These are phyloP conservation scores for Pogonocichla stellata DNA, from an alignment of 2,113 vertebrate species.

Conservation along the genomic window DNA sequence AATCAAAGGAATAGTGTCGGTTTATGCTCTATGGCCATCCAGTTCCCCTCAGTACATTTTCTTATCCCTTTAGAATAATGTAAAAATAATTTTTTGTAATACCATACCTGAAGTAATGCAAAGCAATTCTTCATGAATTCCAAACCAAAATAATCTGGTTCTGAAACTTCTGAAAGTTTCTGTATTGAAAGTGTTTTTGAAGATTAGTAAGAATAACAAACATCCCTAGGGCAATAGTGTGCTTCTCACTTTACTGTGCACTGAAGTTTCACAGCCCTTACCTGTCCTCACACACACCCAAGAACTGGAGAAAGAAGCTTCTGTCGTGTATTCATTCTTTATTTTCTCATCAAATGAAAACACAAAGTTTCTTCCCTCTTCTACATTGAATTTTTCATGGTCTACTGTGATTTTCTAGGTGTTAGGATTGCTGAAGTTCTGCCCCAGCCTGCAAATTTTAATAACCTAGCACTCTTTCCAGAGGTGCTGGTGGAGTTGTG, in stretches of 20 bases:
- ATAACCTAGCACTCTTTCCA: neutral
- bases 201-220: neutral
- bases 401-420: neutral
- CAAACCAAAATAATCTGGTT: neutral
- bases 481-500: neutral
- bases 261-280: neutral
- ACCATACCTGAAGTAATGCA: neutral
- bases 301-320: neutral
- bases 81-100: neutral
- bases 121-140: neutral
- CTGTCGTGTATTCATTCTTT: neutral
- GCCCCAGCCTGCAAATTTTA: neutral
- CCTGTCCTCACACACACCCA: neutral
- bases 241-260: neutral
- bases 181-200: neutral
- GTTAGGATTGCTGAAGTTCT: neutral
- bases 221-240: neutral
- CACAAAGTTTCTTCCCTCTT: neutral
- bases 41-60: neutral
- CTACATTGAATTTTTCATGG: neutral
- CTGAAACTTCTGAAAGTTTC: neutral
- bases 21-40: neutral
- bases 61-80: neutral
- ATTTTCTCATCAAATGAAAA: neutral
- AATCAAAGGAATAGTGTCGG: neutral